Conservation (phyloP, 1,140 invertebrate genomes). For the Bombus terrestris region DNA sequence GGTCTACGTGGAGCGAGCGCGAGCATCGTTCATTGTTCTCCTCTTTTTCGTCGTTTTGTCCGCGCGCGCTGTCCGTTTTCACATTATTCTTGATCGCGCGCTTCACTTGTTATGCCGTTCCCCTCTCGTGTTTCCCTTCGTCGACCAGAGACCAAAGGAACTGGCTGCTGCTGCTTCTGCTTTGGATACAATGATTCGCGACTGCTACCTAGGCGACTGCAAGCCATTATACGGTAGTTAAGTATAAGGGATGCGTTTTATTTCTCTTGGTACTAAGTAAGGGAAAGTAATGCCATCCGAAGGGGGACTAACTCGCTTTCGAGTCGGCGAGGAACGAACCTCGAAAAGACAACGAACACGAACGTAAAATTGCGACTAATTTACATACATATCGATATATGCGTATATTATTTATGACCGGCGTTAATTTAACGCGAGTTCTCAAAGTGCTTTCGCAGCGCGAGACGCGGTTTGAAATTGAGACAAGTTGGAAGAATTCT, state of each 20-base stretch:
- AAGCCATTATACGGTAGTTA: conserved; percentile 39
- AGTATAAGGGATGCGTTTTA: conserved; percentile 18
- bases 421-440: conserved; percentile 30
- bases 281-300: background rate
- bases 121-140: background rate
- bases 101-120: background rate
- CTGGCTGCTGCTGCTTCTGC: background rate
- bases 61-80: conserved; percentile 34
- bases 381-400: conserved; percentile 44
- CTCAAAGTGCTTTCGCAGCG: no score
- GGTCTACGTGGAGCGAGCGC: conserved; percentile 41
- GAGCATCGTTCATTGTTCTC: conserved; percentile 40
- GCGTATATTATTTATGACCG: conserved; percentile 28
- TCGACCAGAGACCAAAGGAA: background rate
- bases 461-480: background rate
- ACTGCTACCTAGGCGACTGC: conserved; percentile 11
- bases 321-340: background rate
- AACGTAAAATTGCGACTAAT: conserved; percentile 20
- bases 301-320: background rate
- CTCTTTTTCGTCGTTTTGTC: conserved; percentile 38
- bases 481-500: background rate
- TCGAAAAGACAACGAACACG: conserved; percentile 16
- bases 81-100: conserved; percentile 53
- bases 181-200: conserved; percentile 20
- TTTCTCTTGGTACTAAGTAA: background rate